phyloP scores from a whole-genome alignment of 2,113 vertebrate species.

The Australoheros scitulus region DNA sequence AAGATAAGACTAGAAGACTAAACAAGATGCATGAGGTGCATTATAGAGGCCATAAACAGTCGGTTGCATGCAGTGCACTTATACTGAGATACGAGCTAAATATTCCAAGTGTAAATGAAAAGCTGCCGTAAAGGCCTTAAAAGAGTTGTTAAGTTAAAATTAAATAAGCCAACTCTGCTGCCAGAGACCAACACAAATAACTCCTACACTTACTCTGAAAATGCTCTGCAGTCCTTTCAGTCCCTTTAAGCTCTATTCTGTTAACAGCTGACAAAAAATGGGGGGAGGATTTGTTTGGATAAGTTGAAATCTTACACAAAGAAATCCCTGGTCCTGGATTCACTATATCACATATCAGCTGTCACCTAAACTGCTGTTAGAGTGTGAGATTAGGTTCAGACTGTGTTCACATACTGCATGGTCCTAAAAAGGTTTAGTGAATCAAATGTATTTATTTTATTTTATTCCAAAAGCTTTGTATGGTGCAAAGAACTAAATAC shows the following conservation, averaged over 20 bases:
- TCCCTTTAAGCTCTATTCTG: neutral
- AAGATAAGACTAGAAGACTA: neutral
- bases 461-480: too few species aligned
- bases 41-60: neutral
- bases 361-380: neutral
- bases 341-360: neutral
- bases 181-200: neutral
- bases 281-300: neutral
- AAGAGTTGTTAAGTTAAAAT: neutral
- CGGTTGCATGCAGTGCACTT: neutral
- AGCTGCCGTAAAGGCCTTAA: neutral
- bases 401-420: too few species aligned
- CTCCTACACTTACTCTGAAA: neutral
- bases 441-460: too few species aligned
- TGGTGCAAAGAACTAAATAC: too few species aligned
- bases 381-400: too few species aligned
- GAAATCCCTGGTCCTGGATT: neutral
- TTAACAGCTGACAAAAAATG: neutral
- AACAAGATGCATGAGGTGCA: neutral
- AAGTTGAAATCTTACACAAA: neutral
- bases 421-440: too few species aligned
- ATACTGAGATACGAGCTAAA: neutral
- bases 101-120: neutral
- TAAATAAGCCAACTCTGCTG: neutral
- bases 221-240: neutral